A percentile compares a stretch with the other conserved stretches of the same genome.
Conservation (phyloP, 2,797 vertebrate genomes). For the Periophthalmus magnuspinnatus region DNA sequence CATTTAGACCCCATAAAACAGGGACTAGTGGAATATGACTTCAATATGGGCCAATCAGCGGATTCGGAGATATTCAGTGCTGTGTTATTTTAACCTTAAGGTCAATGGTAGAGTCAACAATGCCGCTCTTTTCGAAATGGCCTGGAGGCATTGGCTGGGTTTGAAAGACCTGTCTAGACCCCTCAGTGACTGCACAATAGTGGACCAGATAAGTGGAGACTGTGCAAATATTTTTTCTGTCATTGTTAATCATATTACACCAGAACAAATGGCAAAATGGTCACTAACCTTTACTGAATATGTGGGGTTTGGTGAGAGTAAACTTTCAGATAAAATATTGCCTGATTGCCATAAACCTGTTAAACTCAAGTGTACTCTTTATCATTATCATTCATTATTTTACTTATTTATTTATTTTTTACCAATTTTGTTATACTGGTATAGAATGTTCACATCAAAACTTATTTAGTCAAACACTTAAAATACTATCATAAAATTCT, state of each 20-base stretch:
- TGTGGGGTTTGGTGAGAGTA: neutral
- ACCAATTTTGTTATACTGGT: too few relatives aligned
- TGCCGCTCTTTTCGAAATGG: slow-evolving; percentile 46
- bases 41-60: slow-evolving; percentile 18
- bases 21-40: slow-evolving; percentile 7
- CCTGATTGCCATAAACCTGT: too few relatives aligned
- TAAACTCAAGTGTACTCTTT: too few relatives aligned
- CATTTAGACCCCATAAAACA: slow-evolving; percentile 14
- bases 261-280: neutral
- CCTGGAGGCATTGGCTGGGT: slow-evolving; percentile 26
- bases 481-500: neutral
- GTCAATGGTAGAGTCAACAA: slow-evolving; percentile 54
- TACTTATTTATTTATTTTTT: too few relatives aligned
- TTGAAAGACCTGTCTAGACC: slow-evolving; percentile 1
- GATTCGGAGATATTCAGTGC: slow-evolving; percentile 21
- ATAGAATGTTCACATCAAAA: too few relatives aligned
- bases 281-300: too few relatives aligned
- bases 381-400: too few relatives aligned
- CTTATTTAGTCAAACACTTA: too few relatives aligned
- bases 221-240: neutral
- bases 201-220: neutral
- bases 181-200: slow-evolving; percentile 1
- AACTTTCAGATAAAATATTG: neutral
- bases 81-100: slow-evolving; percentile 38
- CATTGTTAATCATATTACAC: neutral